These are phyloP conservation scores for Allolobophora icterica DNA, from an alignment of 2,888 invertebrate genomes.

Conservation along the genomic window DNA sequence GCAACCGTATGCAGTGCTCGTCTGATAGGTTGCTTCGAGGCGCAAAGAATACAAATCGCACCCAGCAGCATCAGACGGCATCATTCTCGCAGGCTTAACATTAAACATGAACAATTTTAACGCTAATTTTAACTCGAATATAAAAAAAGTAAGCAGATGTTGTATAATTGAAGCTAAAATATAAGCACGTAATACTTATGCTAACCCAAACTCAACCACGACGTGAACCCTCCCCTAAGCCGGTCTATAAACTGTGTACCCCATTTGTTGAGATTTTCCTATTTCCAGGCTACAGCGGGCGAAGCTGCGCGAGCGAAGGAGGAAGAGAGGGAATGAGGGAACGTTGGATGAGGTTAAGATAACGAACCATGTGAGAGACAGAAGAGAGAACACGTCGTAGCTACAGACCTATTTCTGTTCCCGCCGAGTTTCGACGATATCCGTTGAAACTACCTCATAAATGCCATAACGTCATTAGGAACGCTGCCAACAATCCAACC, in stretches of 20 bases:
- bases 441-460: background rate
- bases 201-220: background rate
- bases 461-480: background rate
- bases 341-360: background rate
- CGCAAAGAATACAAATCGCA: background rate
- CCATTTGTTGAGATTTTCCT: background rate
- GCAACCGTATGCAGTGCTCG: background rate
- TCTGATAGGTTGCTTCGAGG: background rate
- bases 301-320: background rate
- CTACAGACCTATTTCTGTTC: background rate
- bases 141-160: background rate
- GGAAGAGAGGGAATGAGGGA: background rate
- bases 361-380: background rate
- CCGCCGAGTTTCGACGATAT: background rate
- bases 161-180: background rate
- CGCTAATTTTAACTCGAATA: background rate
- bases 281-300: background rate
- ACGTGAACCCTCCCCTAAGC: too few species aligned
- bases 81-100: background rate
- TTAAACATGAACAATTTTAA: background rate
- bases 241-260: background rate
- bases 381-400: background rate
- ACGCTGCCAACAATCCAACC: slow-evolving; percentile 10
- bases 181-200: background rate
- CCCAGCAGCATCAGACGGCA: background rate